Evolutionary conservation across 2,888 invertebrate genomes (phyloP).

Genomic region (Cataglyphis cursor): DNA sequence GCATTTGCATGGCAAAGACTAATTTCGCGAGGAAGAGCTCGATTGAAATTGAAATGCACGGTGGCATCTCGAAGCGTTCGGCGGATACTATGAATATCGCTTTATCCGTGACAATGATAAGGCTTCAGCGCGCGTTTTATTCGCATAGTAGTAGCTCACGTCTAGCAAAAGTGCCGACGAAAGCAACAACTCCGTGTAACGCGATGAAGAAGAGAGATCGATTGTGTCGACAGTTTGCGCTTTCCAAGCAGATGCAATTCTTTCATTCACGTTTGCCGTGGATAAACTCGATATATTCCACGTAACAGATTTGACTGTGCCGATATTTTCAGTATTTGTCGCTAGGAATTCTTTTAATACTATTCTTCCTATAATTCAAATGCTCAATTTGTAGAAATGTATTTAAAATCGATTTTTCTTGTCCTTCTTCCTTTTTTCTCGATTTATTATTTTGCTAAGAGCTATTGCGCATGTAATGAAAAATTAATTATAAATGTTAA

Average conservation of each 20-base stretch:
- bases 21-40: slow-evolving; percentile 72
- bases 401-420: slow-evolving; percentile 10
- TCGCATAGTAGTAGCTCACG: slow-evolving; percentile 19
- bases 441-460: neutral
- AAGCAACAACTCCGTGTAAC: slow-evolving; percentile 48
- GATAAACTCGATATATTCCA: slow-evolving; percentile 48
- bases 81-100: slow-evolving; percentile 59
- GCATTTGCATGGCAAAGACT: slow-evolving; percentile 82
- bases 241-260: slow-evolving; percentile 56
- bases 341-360: slow-evolving; percentile 17
- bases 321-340: slow-evolving; percentile 45
- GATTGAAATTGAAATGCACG: slow-evolving; percentile 82
- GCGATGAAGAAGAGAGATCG: slow-evolving; percentile 35
- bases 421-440: neutral
- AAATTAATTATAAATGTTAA: neutral
- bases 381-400: neutral
- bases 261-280: slow-evolving; percentile 47
- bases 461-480: neutral
- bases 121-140: slow-evolving; percentile 45
- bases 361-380: neutral
- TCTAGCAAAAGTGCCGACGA: slow-evolving; percentile 53
- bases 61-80: slow-evolving; percentile 37
- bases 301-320: slow-evolving; percentile 39
- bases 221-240: slow-evolving; percentile 55
- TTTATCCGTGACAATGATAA: slow-evolving; percentile 42